Base-by-base conservation (phyloP, 2,113 vertebrate genomes). In the Choloepus hoffmanni region DNA sequence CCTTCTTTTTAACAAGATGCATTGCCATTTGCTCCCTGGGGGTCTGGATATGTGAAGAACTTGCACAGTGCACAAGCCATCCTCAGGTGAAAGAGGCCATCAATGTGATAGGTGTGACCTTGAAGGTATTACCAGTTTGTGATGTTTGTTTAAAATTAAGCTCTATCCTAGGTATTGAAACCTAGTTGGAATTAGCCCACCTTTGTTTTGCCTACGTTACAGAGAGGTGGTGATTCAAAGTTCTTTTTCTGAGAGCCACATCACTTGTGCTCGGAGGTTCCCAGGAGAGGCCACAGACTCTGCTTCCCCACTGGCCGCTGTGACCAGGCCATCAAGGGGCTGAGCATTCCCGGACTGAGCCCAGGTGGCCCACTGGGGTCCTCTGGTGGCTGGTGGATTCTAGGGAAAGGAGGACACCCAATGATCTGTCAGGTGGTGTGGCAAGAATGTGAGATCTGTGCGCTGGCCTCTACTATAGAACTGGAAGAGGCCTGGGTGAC, bases 41-140 rank as follows among this genome's bases (percentile, higher is more conserved):
- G 5, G 94, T 99, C 48, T 99, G 99, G 99, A 99, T 99, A 87
- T 99, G 99, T 74, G 99, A 99, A 98, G 99, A 99, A 95, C 98
- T 99, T 19, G 98, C 85, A 0, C 99, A 99, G 94, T 86, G 98
- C 74, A 99, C 98, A 3, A 98, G 99, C 96, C 99, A 99, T 60
- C 98, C 98, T 45, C 99, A 99, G 58, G 99, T 99, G 91, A 99
- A 99, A 97, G 99, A 99, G 84, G 99, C 99, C 72, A 97, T 99
- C 98, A 99, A 99, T 82, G 99, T 99, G 96, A 98, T 99, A 94
- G 99, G 99, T 72, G 99, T 99, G 96, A 99, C 99, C 26, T 98
- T 99, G 96, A 99, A 99, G 99, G 99, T 99, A 98, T 97, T 88
- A 18, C 50, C 95, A 10, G 21, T 65, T 95, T 23, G 13, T 53